Base-by-base conservation (phyloP, 1,140 invertebrate genomes). In the Ceratosolen fusciceps region DNA sequence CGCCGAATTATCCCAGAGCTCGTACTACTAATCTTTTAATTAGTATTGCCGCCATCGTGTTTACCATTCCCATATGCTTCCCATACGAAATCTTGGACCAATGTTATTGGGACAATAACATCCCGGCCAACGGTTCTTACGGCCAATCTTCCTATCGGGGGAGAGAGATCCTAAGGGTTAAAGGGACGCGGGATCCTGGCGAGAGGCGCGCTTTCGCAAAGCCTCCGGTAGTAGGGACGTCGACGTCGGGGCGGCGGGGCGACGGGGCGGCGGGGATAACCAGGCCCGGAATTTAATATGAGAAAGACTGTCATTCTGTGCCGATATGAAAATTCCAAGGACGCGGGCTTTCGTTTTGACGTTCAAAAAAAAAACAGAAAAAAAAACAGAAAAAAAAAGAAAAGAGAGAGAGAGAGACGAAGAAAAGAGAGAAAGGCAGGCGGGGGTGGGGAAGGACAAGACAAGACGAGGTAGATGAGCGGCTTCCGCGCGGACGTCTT, bases 321-420 rank as follows among this genome's bases (percentile, higher is more conserved):
- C 86, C 87, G 86, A 90, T 90, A 90, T 90, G 88, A 90, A 90
- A 90, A 90, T 90, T 90, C 88, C 89, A 86, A 82, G 83, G 84
- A 86, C 87, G 87, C 86, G 83, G 85, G 81, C 83, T 85, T 85
- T 84, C 80, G 31, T 65, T 52, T 56, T 54, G 29, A 2, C 39
- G 37, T 47, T n/a, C n/a, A n/a, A n/a, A n/a, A n/a, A n/a, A n/a
- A n/a, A n/a, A n/a, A n/a, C n/a, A n/a, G n/a, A n/a, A n/a, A n/a
- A n/a, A n/a, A n/a, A n/a, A n/a, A n/a, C n/a, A n/a, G n/a, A n/a
- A n/a, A n/a, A n/a, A n/a, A n/a, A n/a, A n/a, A n/a, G n/a, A n/a
- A n/a, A n/a, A n/a, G n/a, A n/a, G n/a, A n/a, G n/a, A n/a, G n/a
- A n/a, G n/a, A n/a, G n/a, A n/a, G n/a, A n/a, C n/a, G n/a, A n/a